phyloP scores from a whole-genome alignment of 2,113 vertebrate species.

The Zosterops japonicus region DNA sequence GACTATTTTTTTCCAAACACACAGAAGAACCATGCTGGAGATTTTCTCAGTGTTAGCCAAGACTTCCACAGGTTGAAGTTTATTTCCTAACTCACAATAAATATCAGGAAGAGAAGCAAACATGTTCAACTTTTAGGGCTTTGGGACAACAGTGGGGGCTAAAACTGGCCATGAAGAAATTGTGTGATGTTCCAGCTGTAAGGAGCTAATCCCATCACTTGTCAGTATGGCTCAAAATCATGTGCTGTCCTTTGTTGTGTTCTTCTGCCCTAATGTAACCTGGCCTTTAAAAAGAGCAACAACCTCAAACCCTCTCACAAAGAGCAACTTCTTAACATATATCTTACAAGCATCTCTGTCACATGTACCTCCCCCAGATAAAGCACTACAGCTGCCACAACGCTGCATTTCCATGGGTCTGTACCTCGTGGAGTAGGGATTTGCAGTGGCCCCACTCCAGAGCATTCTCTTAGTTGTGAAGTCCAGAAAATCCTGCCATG shows the following conservation, averaged over 20 bases:
- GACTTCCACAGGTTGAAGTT: not conserved
- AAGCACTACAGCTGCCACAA: not conserved
- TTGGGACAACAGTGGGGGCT: not conserved
- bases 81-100: not conserved
- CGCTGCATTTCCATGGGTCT: not conserved
- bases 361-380: not conserved
- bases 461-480: not conserved
- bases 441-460: accelerated
- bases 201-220: not conserved
- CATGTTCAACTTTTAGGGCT: accelerated
- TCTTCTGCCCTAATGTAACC: accelerated
- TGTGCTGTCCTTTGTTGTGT: too few species aligned
- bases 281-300: not conserved
- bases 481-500: not conserved
- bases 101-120: not conserved
- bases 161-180: not conserved
- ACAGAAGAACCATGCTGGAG: not conserved
- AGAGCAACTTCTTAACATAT: not conserved
- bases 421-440: accelerated
- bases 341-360: not conserved
- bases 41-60: not conserved
- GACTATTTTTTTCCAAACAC: not conserved
- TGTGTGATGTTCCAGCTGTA: not conserved
- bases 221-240: not conserved
- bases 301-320: accelerated